These are phyloP conservation scores for Hoplodrina ambigua DNA, from an alignment of 2,888 invertebrate genomes.

Conservation along the genomic window DNA sequence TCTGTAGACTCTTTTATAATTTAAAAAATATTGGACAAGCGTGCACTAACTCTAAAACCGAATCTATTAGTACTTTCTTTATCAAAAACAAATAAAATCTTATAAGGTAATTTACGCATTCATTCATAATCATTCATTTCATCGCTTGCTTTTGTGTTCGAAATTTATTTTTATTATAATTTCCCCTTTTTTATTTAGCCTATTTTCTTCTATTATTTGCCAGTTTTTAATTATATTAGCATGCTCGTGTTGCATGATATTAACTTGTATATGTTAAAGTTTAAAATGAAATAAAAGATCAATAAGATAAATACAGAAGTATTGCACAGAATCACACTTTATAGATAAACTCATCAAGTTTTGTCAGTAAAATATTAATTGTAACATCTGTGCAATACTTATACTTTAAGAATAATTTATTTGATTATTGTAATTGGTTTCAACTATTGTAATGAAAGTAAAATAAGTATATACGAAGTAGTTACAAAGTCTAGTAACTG, in stretches of 20 bases:
- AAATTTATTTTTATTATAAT: conserved; percentile 61
- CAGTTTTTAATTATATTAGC: conserved; percentile 51
- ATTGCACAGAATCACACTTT: background rate
- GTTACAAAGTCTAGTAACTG: background rate
- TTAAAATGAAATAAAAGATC: background rate
- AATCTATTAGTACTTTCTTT: conserved; percentile 14
- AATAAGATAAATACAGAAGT: background rate
- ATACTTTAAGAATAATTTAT: too few species aligned
- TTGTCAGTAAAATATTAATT: too few species aligned
- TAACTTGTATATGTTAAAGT: conserved; percentile 17
- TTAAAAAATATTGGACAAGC: conserved; percentile 26
- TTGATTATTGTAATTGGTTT: too few species aligned
- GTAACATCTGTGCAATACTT: background rate
- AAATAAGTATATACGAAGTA: too few species aligned
- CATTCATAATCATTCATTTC: conserved; percentile 66
- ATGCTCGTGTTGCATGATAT: conserved; percentile 69
- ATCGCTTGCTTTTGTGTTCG: conserved; percentile 84
- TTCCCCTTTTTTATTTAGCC: conserved; percentile 62
- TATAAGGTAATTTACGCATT: conserved; percentile 12
- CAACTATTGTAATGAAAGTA: too few species aligned
- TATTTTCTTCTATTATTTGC: conserved; percentile 72
- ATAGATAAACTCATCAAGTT: too few species aligned
- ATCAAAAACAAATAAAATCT: conserved; percentile 5
- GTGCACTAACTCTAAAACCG: conserved; percentile 36
- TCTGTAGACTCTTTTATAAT: conserved; percentile 3